These are phyloP conservation scores for Ophion ventricosus DNA, from an alignment of 2,888 invertebrate species.

Conservation along the genomic window DNA sequence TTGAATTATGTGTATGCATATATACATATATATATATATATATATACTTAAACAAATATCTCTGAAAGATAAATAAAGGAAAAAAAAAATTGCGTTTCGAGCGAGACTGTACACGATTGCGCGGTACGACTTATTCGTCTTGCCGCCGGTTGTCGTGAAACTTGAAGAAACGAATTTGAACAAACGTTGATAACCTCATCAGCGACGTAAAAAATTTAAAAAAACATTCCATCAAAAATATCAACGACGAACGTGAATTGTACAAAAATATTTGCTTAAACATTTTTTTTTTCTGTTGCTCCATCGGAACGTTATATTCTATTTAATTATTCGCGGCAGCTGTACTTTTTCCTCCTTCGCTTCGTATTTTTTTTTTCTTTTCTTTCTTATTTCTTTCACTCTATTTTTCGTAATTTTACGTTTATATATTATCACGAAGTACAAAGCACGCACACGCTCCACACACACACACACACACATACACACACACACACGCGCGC, in stretches of 20 bases:
- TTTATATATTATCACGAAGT: constrained; percentile 19
- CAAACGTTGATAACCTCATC: background rate
- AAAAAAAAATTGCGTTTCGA: background rate
- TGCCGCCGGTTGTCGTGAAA: background rate
- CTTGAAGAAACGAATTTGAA: background rate
- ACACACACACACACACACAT: constrained; percentile 19
- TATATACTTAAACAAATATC: background rate
- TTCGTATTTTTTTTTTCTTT: background rate
- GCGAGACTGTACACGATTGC: background rate
- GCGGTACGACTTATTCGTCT: background rate
- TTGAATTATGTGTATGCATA: too few species aligned
- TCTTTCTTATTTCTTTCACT: background rate
- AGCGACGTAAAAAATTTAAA: background rate
- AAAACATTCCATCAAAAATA: background rate
- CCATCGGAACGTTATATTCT: background rate
- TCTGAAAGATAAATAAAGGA: background rate
- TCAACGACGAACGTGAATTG: background rate
- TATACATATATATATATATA: too few species aligned
- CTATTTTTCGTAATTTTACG: constrained; percentile 41
- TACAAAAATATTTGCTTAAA: background rate
- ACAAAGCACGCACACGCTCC: constrained; percentile 11
- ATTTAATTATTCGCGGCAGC: constrained; percentile 25
- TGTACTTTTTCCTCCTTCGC: background rate
- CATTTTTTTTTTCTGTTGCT: background rate
- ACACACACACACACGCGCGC: background rate